phyloP scores from a whole-genome alignment of 2,113 vertebrate species.

The Oryzias woworae region DNA sequence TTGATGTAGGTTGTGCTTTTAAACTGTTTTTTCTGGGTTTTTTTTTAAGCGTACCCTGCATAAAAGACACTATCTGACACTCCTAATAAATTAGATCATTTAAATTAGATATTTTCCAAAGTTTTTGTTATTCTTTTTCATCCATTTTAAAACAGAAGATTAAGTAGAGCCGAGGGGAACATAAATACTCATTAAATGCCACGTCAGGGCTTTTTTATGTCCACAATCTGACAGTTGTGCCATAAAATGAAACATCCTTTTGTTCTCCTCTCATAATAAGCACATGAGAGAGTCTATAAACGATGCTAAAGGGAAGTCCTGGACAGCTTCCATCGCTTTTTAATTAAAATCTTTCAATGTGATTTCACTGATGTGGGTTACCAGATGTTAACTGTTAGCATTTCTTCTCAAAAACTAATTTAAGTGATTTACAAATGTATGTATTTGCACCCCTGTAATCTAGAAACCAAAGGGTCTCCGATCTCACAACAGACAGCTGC shows the following conservation, averaged over 20 bases:
- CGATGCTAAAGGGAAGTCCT: slow-evolving; percentile 34
- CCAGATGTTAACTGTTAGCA: slow-evolving; percentile 59
- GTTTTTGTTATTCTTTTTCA: no score
- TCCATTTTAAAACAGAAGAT: no score
- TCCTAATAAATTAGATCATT: no score
- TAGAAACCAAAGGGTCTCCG: slow-evolving; percentile 50
- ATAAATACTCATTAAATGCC: slow-evolving; percentile 7
- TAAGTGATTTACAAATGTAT: slow-evolving; percentile 44
- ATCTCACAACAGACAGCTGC: slow-evolving; percentile 33
- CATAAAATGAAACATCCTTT: slow-evolving; percentile 16
- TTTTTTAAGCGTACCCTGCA: no score
- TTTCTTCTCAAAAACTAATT: slow-evolving; percentile 31
- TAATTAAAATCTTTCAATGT: slow-evolving; percentile 59
- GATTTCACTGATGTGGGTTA: slow-evolving; percentile 47
- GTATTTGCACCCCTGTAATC: slow-evolving; percentile 55
- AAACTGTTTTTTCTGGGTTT: no score
- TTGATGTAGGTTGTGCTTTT: no score
- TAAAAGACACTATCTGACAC: no score
- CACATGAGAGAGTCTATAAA: slow-evolving; percentile 28
- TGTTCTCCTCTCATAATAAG: slow-evolving; percentile 35
- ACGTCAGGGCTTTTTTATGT: slow-evolving; percentile 23
- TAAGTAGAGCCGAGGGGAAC: background rate
- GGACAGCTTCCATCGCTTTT: slow-evolving; percentile 32
- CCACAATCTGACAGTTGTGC: slow-evolving; percentile 4
- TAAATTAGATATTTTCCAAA: no score